Percentiles rank a stretch among this genome's conserved stretches.
Conservation (phyloP, 2,888 invertebrate species). For the Sabatieria punctata region DNA sequence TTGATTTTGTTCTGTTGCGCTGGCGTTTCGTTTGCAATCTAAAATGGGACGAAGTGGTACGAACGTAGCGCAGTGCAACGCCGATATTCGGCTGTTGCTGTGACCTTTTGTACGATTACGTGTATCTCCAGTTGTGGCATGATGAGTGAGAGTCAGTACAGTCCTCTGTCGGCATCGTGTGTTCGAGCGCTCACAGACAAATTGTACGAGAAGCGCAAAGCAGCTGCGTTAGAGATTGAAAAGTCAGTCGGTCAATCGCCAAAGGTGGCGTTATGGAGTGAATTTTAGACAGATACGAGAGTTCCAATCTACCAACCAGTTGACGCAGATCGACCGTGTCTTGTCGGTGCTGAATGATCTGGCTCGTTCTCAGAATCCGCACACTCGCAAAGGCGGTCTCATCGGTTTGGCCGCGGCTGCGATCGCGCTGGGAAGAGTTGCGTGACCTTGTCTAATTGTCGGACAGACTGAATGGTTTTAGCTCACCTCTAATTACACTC, state of each 20-base stretch:
- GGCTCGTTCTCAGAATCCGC: slow-evolving; percentile 74
- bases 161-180: slow-evolving; percentile 73
- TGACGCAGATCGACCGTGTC: slow-evolving; percentile 63
- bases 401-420: slow-evolving; percentile 91
- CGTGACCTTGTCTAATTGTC: slow-evolving; percentile 33
- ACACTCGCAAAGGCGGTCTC: slow-evolving; percentile 76
- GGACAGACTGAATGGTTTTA: slow-evolving; percentile 29
- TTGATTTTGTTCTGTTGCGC: no score
- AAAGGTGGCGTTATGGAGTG: no score
- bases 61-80: no score
- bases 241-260: no score
- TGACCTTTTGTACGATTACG: no score
- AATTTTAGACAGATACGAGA: slow-evolving; percentile 75
- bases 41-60: no score
- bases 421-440: slow-evolving; percentile 53
- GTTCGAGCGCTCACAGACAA: slow-evolving; percentile 93
- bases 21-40: no score
- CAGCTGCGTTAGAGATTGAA: slow-evolving; percentile 90
- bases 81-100: no score
- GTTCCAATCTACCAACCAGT: slow-evolving; percentile 65
- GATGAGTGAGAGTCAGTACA: slow-evolving; percentile 18
- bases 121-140: no score
- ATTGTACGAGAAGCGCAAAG: slow-evolving; percentile 87
- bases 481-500: slow-evolving; percentile 58
- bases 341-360: slow-evolving; percentile 45